Conservation (phyloP, 2,888 invertebrate species). For the Craniophora ligustri region DNA sequence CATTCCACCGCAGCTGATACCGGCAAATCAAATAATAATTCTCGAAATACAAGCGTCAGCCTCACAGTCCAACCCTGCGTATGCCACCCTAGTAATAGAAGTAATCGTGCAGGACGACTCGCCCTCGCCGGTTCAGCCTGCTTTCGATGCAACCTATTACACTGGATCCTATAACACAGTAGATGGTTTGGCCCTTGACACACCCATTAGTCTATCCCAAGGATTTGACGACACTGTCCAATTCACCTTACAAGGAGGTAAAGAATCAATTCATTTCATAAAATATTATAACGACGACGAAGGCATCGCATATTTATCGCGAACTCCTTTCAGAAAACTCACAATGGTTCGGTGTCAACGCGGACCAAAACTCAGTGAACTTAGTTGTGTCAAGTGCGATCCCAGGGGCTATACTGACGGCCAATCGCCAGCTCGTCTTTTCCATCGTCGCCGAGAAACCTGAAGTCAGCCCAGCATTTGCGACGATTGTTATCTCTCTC, state of each 20-base stretch:
- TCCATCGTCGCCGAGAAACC: conserved; percentile 42
- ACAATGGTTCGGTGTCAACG: conserved; percentile 46
- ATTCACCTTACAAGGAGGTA: conserved; percentile 57
- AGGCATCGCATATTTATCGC: background rate
- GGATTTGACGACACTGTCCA: conserved; percentile 49
- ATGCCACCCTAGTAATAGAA: conserved; percentile 40
- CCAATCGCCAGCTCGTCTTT: conserved; percentile 53
- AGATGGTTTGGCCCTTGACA: conserved; percentile 31
- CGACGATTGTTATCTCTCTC: conserved; percentile 51
- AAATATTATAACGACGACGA: background rate
- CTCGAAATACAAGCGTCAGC: conserved; percentile 52
- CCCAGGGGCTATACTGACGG: conserved; percentile 46
- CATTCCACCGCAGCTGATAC: conserved; percentile 48
- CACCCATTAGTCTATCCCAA: conserved; percentile 35
- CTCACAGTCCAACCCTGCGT: conserved; percentile 18
- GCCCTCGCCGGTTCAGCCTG: conserved; percentile 22
- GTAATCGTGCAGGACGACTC: conserved; percentile 23
- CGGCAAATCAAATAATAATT: conserved; percentile 42
- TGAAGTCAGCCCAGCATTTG: conserved; percentile 34
- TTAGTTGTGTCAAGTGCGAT: conserved; percentile 35
- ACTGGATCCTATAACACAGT: conserved; percentile 42
- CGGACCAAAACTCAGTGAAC: conserved; percentile 31
- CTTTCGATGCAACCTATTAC: conserved; percentile 50
- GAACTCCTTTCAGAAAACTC: conserved; percentile 33
- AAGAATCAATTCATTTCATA: background rate